Base-by-base conservation (phyloP, 2,113 vertebrate species). In the Podarcis raffonei region DNA sequence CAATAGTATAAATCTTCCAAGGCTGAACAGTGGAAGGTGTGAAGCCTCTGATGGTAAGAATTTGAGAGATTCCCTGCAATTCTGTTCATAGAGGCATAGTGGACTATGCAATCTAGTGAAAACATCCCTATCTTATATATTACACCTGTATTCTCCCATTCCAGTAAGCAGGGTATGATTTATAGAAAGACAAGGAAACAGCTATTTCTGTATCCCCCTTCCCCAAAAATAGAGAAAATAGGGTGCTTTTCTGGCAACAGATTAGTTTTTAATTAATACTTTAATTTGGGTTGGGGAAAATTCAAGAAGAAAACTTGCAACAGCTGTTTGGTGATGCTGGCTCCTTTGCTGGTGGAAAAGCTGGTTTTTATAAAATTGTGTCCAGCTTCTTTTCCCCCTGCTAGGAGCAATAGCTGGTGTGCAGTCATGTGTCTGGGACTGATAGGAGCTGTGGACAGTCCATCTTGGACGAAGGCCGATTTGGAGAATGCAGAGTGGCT, bases 11-110 rank as follows among this genome's bases (percentile, higher is more conserved):
- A 18, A n/a, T 18, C 12, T 75, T 32, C 2, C 0, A 75, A 12
- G 82, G 27, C 30, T 65, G 25, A 74, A 74, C 0, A 0, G 37
- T 30, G 0, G 0, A 20, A 48, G 30, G n/a, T 72, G 71, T n/a
- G 48, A 53, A 72, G 25, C n/a, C 71, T 72, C 71, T 32, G 71
- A 32, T 4, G 27, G 71, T 74, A 74, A 6, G 12, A 35, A 32
- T 32, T 84, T 71, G 18, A 72, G 39, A n/a, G 20, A 25, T 37
- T 12, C 59, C 48, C 20, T n/a, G 3, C 20, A 27, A 20, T 53
- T 53, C 48, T 59, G 18, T 71, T 72, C 30, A 59, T 4, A 84
- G n/a, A 53, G 71, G 6, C 68, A 2, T 72, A 25, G 42, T 1
- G 6, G 9, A 30, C 37, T 18, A 39, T 23, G 32, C 35, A 37